Evolutionary conservation across 2,797 vertebrate species (phyloP), one percentile per base, ranked within the genome.

Genomic region (Sebastes cheni): DNA sequence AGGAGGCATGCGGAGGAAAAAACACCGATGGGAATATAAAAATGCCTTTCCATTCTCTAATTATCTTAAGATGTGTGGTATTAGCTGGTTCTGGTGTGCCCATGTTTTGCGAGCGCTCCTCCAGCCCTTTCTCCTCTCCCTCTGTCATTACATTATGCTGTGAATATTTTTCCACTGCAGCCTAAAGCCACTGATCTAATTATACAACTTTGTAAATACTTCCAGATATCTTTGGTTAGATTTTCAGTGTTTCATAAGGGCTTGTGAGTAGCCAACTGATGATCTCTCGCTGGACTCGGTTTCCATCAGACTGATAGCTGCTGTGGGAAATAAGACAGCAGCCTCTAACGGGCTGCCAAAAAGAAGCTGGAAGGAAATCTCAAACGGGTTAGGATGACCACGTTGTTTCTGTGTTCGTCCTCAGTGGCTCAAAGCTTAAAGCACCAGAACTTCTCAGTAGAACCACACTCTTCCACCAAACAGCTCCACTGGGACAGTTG

Each of bases 101-200:
- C 32, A 1, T 77, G 76, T 82, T 86, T 67, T 83, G 75, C 22
- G 55, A 86, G 79, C 23, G 1, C 72, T 73, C 54, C 54, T 84
- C 75, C 79, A 85, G 77, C 76, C 71, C 29, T 80, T 88, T 52
- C 86, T 75, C 72, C 78, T 85, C 79, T 39, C 1, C 77, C 83
- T 88, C 82, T 91, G 79, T 92, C 86, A 92, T 92, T 90, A 90
- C 88, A 75, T 86, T 89, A 81, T 59, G 67, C 86, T 71, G 67
- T 67, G 86, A 91, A 88, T 88, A 89, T 91, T 90, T 72, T 94
- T 94, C 92, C 92, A 88, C 82, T 89, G 87, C 79, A 88, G 87
- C 85, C 85, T 71, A 18, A 89, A 93, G 79, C 92, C 90, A 69
- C 84, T 86, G 75, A 91, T 90, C 78, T 93, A 92, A 92, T 91